A percentile compares a stretch with the other conserved stretches of the same genome.
Conservation (phyloP, 2,113 vertebrate species). For the Mustela nigripes region DNA sequence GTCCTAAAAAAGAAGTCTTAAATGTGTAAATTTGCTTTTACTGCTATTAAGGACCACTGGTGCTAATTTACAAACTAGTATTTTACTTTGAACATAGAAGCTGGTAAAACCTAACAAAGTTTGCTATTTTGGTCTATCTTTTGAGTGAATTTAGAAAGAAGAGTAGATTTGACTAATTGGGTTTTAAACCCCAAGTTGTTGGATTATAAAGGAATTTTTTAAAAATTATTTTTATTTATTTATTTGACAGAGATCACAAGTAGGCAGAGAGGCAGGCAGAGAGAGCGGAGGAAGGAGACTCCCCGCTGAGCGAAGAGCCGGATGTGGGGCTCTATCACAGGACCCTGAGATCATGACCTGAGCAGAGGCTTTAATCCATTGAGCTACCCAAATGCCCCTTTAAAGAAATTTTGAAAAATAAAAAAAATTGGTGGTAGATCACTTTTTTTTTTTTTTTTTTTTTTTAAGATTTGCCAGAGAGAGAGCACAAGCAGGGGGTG, state of each 20-base stretch:
- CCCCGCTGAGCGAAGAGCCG: too few species aligned
- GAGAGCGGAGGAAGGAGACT: too few species aligned
- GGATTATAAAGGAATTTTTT: not conserved
- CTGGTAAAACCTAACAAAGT: not conserved
- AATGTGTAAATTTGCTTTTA: slow-evolving; percentile 25
- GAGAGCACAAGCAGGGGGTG: too few species aligned
- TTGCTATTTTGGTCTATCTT: slow-evolving; percentile 5
- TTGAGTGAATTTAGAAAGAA: not conserved
- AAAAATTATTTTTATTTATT: too few species aligned
- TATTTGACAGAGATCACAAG: too few species aligned
- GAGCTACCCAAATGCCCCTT: too few species aligned
- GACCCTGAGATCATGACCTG: too few species aligned
- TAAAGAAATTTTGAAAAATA: not conserved
- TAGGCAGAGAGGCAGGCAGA: too few species aligned
- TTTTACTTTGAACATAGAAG: not conserved
- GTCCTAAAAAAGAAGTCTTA: not conserved
- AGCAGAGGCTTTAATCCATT: too few species aligned
- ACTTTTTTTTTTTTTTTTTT: not conserved
- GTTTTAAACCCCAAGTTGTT: not conserved
- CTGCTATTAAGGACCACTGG: not conserved
- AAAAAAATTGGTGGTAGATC: not conserved
- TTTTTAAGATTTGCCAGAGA: too few species aligned
- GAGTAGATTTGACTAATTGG: not conserved
- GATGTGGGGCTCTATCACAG: too few species aligned
- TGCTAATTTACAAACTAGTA: not conserved